Conservation (phyloP, 2,888 invertebrate species). For the Galerucella pusilla region DNA sequence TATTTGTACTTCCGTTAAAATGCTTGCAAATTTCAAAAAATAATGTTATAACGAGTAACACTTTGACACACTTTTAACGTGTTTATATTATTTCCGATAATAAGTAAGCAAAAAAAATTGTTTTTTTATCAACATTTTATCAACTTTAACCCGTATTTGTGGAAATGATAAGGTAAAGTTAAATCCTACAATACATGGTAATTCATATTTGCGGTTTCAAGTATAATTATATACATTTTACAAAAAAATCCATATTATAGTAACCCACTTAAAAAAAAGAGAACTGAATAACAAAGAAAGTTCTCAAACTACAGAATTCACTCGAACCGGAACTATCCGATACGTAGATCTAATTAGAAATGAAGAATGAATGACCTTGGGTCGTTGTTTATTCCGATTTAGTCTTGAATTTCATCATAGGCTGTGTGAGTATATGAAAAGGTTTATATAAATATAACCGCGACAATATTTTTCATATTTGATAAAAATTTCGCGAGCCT, state of each 20-base stretch:
- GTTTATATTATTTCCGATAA: background rate
- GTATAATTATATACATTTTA: background rate
- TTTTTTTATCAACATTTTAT: constrained; percentile 1
- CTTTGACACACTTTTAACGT: background rate
- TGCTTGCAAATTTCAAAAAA: background rate
- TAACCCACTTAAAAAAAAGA: constrained; percentile 34
- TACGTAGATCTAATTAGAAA: constrained; percentile 26
- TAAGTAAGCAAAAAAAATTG: background rate
- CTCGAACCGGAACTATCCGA: constrained; percentile 19
- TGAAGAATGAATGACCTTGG: constrained; percentile 24
- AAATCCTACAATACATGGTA: background rate
- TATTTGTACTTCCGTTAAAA: background rate
- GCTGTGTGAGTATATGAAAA: background rate
- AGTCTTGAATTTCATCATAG: background rate
- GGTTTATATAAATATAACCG: background rate
- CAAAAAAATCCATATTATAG: constrained; percentile 32
- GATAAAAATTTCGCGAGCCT: background rate
- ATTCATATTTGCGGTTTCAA: background rate
- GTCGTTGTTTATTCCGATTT: constrained; percentile 3
- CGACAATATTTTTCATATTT: background rate
- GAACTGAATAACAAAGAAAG: constrained; percentile 36
- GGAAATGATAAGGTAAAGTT: background rate
- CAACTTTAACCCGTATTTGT: constrained; percentile 1
- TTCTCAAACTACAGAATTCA: constrained; percentile 31
- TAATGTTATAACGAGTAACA: background rate